Percentiles rank a stretch among this genome's conserved stretches.
These are phyloP conservation scores for Bujurquina vittata DNA, from an alignment of 2,113 vertebrate genomes.

Conservation along the genomic window DNA sequence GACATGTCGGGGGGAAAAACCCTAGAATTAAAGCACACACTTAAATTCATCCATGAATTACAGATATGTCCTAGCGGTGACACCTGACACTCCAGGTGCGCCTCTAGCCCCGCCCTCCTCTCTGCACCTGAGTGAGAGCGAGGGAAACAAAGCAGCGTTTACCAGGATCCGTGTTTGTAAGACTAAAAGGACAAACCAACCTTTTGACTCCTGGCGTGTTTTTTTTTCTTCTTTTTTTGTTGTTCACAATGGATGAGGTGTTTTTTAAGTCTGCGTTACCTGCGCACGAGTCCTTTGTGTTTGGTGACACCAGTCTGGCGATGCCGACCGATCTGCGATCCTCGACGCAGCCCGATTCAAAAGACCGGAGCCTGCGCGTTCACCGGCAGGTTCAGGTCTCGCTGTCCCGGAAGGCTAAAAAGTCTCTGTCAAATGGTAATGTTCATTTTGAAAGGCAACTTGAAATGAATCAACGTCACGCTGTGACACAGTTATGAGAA, in stretches of 20 bases:
- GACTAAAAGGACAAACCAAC: background rate
- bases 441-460: background rate
- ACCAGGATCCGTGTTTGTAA: background rate
- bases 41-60: background rate
- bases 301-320: slow-evolving; percentile 73
- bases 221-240: background rate
- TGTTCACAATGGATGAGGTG: slow-evolving; percentile 36
- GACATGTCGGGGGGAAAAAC: no score
- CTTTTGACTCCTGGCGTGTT: accelerated
- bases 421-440: slow-evolving; percentile 60
- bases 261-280: slow-evolving; percentile 63
- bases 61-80: background rate
- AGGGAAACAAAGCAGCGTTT: slow-evolving; percentile 29
- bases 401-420: slow-evolving; percentile 62
- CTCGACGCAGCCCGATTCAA: background rate
- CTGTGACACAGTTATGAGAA: background rate
- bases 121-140: background rate
- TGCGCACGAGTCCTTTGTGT: background rate
- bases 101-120: slow-evolving; percentile 30
- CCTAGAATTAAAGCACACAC: background rate
- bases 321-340: slow-evolving; percentile 54
- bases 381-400: slow-evolving; percentile 79
- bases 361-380: slow-evolving; percentile 55
- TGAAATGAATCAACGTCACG: background rate
- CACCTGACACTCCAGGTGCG: slow-evolving; percentile 66